These are phyloP conservation scores for Drosophila neocordata DNA, from an alignment of 1,140 invertebrate genomes.

Conservation along the genomic window DNA sequence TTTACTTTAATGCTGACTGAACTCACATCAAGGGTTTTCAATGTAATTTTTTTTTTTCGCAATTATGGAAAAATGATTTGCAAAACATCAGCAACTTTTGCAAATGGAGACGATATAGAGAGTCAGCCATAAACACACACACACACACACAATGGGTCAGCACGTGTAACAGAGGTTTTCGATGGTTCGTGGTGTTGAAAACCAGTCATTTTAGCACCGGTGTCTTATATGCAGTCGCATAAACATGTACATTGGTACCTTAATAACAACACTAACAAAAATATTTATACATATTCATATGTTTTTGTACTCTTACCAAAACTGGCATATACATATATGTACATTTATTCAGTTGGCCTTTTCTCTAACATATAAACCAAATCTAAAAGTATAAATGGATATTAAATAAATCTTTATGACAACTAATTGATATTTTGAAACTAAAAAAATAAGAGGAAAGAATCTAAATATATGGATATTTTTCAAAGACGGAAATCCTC, in stretches of 20 bases:
- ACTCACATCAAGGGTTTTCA: constrained; percentile 57
- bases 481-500: no score
- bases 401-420: no score
- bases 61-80: constrained; percentile 71
- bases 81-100: constrained; percentile 58
- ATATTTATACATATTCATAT: not conserved
- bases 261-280: not conserved
- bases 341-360: no score
- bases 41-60: constrained; percentile 43
- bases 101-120: constrained; percentile 17
- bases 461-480: no score
- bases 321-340: no score
- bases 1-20: constrained; percentile 44
- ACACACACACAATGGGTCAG: constrained; percentile 25
- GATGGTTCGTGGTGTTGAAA: constrained; percentile 20
- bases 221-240: constrained; percentile 25
- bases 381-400: no score
- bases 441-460: no score
- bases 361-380: no score
- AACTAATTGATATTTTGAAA: no score
- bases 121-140: constrained; percentile 1
- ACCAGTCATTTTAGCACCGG: constrained; percentile 54
- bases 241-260: not conserved
- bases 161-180: constrained; percentile 8
- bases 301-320: constrained; percentile 2